phyloP scores from a whole-genome alignment of 1,140 invertebrate genomes.

The Octopus sinensis region DNA sequence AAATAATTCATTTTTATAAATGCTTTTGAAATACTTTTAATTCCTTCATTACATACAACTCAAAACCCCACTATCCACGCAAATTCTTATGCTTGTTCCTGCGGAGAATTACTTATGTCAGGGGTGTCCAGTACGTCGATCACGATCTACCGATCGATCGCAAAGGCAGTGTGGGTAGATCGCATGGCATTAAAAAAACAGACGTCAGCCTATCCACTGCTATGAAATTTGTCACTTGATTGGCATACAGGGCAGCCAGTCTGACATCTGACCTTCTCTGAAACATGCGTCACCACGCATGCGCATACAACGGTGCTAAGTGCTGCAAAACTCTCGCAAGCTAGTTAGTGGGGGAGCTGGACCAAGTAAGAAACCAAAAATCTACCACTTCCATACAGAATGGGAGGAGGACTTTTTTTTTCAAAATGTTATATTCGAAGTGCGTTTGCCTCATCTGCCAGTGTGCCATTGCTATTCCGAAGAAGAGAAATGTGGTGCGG shows the following conservation, averaged over 20 bases:
- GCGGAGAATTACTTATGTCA: too few species aligned
- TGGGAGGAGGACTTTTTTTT: constrained; percentile 10
- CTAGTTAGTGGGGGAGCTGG: not conserved
- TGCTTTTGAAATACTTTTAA: too few species aligned
- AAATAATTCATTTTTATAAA: too few species aligned
- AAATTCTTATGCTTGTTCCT: too few species aligned
- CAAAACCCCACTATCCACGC: too few species aligned
- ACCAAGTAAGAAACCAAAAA: constrained; percentile 6
- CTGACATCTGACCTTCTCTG: not conserved
- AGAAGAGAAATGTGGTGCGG: constrained; percentile 7
- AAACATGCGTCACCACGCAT: not conserved
- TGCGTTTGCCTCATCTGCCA: constrained; percentile 12
- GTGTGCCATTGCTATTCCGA: not conserved
- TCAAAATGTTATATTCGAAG: constrained; percentile 3
- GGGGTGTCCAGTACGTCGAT: too few species aligned
- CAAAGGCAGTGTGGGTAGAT: too few species aligned
- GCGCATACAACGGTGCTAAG: not conserved
- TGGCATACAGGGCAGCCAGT: not conserved
- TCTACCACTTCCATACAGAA: not conserved
- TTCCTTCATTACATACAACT: too few species aligned
- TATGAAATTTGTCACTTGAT: too few species aligned
- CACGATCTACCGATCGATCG: too few species aligned
- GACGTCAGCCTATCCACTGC: too few species aligned
- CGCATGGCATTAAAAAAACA: too few species aligned
- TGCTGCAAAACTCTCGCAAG: not conserved